phyloP scores from a whole-genome alignment of 1,140 invertebrate genomes.

The Lineus longissimus region DNA sequence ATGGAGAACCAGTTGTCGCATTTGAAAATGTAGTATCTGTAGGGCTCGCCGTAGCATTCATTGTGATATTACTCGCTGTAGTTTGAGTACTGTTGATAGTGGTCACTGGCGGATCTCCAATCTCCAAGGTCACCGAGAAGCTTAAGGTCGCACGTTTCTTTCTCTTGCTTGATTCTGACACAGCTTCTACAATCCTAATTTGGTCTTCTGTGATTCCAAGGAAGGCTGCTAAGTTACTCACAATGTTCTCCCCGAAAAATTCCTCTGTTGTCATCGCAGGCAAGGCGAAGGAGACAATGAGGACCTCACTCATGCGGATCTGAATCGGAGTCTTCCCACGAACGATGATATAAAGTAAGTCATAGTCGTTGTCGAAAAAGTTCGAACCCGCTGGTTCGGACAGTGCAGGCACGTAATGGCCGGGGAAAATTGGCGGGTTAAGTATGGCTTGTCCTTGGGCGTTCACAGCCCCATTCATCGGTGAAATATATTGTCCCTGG shows the following conservation, averaged over 20 bases:
- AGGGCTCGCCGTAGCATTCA: too few species aligned
- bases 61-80: too few species aligned
- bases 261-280: constrained; percentile 34
- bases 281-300: constrained; percentile 34
- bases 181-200: constrained; percentile 35
- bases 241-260: constrained; percentile 44
- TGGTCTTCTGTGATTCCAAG: constrained; percentile 35
- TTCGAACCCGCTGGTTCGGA: constrained; percentile 27
- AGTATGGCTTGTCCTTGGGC: constrained; percentile 9
- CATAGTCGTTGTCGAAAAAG: constrained; percentile 30
- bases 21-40: too few species aligned
- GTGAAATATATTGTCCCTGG: constrained; percentile 27
- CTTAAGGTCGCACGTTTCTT: constrained; percentile 19
- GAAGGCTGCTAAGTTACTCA: constrained; percentile 42
- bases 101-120: constrained; percentile 28
- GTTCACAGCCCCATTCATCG: constrained; percentile 32
- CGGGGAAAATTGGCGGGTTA: not conserved
- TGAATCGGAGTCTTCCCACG: constrained; percentile 22
- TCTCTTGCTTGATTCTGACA: constrained; percentile 21
- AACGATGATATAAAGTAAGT: constrained; percentile 28
- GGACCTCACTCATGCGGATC: constrained; percentile 17
- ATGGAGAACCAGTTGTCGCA: too few species aligned
- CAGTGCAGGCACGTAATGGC: constrained; percentile 15
- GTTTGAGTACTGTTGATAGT: not conserved
- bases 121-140: constrained; percentile 24